Evolutionary conservation across 2,888 invertebrate species (phyloP).

Genomic region (Pristionchus mayeri): DNA sequence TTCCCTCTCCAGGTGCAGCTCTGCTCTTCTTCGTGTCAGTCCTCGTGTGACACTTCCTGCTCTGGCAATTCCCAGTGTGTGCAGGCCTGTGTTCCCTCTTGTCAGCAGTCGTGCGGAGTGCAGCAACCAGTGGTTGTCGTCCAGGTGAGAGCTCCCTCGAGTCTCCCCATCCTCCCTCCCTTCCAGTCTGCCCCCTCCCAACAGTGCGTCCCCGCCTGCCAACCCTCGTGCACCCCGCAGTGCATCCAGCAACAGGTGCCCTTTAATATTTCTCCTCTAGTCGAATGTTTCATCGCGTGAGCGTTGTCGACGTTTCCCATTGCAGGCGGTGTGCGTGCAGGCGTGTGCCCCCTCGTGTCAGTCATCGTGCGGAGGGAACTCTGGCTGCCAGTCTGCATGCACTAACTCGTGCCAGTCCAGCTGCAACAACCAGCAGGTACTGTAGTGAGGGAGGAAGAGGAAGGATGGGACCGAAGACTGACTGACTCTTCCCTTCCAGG

Average conservation of each 20-base stretch:
- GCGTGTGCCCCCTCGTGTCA: constrained; percentile 65
- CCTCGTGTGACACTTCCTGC: constrained; percentile 55
- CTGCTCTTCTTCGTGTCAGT: constrained; percentile 54
- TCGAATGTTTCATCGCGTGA: neutral
- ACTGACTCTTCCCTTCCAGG: neutral
- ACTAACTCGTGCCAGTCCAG: constrained; percentile 59
- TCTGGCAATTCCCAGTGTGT: constrained; percentile 50
- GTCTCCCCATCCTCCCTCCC: neutral
- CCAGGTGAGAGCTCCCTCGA: constrained; percentile 5
- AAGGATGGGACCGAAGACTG: neutral
- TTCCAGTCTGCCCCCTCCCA: constrained; percentile 48
- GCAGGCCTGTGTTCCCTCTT: constrained; percentile 51
- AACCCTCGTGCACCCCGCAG: constrained; percentile 62
- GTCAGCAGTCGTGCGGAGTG: constrained; percentile 51
- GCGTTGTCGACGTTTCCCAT: neutral
- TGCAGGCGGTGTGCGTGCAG: constrained; percentile 47
- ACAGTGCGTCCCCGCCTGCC: constrained; percentile 64
- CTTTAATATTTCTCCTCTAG: neutral
- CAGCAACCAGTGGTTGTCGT: constrained; percentile 52
- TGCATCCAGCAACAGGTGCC: constrained; percentile 60
- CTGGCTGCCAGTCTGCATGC: constrained; percentile 56
- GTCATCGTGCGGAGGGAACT: constrained; percentile 60
- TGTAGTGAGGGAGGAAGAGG: neutral
- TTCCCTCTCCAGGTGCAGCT: constrained; percentile 31
- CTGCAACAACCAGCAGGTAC: constrained; percentile 61